Conservation (phyloP, 2,888 invertebrate species). For the Bellardia bayeri region DNA sequence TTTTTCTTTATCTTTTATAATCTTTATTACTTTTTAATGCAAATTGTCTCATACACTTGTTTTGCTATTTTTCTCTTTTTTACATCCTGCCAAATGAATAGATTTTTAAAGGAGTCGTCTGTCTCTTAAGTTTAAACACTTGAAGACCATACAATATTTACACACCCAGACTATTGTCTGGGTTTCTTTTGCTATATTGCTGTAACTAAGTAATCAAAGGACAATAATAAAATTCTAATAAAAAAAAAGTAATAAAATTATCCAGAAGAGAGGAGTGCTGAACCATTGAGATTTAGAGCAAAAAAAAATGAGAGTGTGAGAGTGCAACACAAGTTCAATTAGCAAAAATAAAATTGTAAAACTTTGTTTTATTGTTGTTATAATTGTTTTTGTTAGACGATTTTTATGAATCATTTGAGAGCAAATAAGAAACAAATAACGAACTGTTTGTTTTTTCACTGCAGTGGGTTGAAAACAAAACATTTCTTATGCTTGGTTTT, state of each 20-base stretch:
- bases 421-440: background rate
- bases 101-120: no score
- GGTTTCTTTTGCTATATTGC: background rate
- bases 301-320: background rate
- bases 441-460: background rate
- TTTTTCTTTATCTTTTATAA: background rate
- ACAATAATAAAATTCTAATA: constrained; percentile 6
- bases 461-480: no score
- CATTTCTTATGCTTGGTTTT: no score
- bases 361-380: background rate
- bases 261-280: constrained; percentile 1
- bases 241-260: constrained; percentile 36
- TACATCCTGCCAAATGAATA: background rate
- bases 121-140: no score
- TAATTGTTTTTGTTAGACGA: background rate
- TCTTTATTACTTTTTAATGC: background rate
- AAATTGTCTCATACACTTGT: background rate
- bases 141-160: no score
- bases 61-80: background rate
- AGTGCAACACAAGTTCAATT: constrained; percentile 30
- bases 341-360: constrained; percentile 15
- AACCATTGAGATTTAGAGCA: background rate
- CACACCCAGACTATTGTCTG: no score
- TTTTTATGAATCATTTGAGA: background rate
- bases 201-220: background rate